Conservation (phyloP, 2,797 vertebrate genomes). For the Lutjanus campechanus region DNA sequence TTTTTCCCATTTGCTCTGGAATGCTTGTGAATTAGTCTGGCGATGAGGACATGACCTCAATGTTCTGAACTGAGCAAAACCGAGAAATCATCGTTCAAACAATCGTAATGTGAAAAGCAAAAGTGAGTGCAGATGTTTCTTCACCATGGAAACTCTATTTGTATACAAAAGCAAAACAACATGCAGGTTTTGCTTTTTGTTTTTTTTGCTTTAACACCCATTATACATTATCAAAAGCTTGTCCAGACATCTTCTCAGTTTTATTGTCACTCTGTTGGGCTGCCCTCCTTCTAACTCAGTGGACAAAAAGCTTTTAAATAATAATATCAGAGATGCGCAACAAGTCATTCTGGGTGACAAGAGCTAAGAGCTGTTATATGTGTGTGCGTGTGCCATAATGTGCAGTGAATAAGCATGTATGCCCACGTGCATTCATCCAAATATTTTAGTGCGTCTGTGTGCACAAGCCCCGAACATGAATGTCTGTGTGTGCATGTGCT, state of each 20-base stretch:
- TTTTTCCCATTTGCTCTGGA: no score
- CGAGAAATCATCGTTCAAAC: neutral
- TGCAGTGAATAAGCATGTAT: neutral
- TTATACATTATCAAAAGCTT: neutral
- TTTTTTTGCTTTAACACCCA: neutral
- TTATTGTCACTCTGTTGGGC: neutral
- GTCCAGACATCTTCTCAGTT: neutral
- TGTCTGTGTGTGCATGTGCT: neutral
- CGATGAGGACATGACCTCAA: neutral
- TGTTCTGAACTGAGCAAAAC: neutral
- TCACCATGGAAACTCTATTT: neutral
- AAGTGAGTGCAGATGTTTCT: neutral
- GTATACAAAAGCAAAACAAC: no score
- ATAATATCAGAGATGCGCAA: neutral
- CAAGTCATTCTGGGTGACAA: constrained; percentile 4
- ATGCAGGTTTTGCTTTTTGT: neutral
- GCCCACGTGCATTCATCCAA: neutral
- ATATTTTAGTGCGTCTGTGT: neutral
- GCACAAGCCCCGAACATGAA: neutral
- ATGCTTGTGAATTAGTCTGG: no score
- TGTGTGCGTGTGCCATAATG: neutral
- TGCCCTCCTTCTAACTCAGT: constrained; percentile 20
- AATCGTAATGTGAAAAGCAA: neutral
- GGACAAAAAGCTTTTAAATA: neutral
- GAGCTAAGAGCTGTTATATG: neutral